Base-by-base conservation (phyloP, 2,888 invertebrate genomes). In the Melipona bicolor region DNA sequence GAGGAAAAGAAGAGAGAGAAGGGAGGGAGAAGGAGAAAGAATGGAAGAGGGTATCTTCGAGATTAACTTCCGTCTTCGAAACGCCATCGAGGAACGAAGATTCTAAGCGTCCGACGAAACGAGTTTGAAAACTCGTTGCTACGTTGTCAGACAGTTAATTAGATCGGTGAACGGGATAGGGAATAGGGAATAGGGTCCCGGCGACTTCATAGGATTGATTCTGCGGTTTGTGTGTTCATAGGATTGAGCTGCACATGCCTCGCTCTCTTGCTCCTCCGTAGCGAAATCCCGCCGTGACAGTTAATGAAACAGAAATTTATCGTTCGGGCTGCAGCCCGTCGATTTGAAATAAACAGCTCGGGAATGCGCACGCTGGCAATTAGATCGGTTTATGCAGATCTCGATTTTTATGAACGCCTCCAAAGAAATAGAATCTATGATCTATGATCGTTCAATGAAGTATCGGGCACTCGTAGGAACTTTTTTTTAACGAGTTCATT, bases 11-110 rank as follows among this genome's bases (percentile, higher is more conserved):
- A 15, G n/a, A 6, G 17, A 43, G n/a, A 17, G 21, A 17, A 1
- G 4, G 6, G 4, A 24, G 21, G 13, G 9, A 36, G 19, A 13
- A 32, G n/a, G n/a, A 43, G n/a, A 52, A 43, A n/a, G 6, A 64
- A 24, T 24, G 24, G 27, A 27, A 54, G 21, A 3, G 36, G 36
- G n/a, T n/a, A n/a, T 67, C 67, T 24, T 49, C 68, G 83, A 73
- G 82, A 82, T 82, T 72, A 76, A 82, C 67, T 80, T 80, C 76
- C 73, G 77, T 65, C 83, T 70, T 77, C 65, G 77, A 77, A 84
- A 83, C 77, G 83, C 69, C 71, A 82, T 77, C 83, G 69, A 78
- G 81, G 43, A 74, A 81, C 24, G 61, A 50, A 65, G 72, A 82
- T 79, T 79, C 84, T 65, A 61, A 70, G 70, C 59, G 83, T 32